Evolutionary conservation across 2,113 vertebrate species (phyloP).

Genomic region (Gasterosteus nipponicus): DNA sequence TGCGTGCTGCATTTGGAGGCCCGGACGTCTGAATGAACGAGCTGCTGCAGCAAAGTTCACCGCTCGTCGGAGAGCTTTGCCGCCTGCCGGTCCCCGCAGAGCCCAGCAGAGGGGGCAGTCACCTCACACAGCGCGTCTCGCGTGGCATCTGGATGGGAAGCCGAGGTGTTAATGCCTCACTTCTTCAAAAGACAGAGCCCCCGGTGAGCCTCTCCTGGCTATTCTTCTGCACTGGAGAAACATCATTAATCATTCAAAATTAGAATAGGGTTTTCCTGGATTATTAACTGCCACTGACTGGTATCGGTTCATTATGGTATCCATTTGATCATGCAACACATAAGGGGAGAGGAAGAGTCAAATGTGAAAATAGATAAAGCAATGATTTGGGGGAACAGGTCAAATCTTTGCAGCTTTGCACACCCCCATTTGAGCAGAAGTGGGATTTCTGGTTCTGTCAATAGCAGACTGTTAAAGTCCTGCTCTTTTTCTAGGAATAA

Average conservation of each 20-base stretch:
- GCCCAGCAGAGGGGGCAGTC: constrained; percentile 75
- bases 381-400: neutral
- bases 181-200: constrained; percentile 9
- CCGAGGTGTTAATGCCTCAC: too few relatives aligned
- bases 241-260: neutral
- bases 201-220: constrained; percentile 1
- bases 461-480: neutral
- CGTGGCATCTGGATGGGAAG: constrained; percentile 4
- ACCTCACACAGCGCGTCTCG: constrained; percentile 49
- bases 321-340: neutral
- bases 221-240: constrained; percentile 12
- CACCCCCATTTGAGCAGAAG: neutral
- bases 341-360: neutral
- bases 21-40: neutral
- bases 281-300: neutral
- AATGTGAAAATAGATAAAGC: neutral
- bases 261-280: neutral
- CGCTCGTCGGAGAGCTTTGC: neutral
- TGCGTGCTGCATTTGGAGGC: neutral
- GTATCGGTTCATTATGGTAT: neutral
- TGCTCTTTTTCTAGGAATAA: neutral
- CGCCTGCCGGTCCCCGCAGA: constrained; percentile 37
- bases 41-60: constrained; percentile 7
- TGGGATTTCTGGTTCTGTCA: neutral
- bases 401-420: neutral